Evolutionary conservation across 2,113 vertebrate species (phyloP).

Genomic region (Petrocephalus microphthalmus): DNA sequence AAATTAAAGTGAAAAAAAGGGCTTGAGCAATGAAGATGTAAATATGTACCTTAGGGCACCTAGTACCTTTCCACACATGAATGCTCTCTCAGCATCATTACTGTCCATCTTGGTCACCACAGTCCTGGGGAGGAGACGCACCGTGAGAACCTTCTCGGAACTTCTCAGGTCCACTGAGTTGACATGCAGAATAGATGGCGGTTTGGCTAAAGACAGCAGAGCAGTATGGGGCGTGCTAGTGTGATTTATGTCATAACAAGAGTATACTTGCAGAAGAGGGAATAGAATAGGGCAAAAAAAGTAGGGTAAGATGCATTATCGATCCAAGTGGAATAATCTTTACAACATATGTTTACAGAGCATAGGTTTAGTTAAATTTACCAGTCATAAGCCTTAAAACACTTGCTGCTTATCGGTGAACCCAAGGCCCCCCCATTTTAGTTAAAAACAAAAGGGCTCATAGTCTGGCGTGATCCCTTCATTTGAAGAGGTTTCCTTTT

Average conservation of each 20-base stretch:
- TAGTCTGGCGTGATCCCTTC: background rate
- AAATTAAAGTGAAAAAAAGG: background rate
- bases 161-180: background rate
- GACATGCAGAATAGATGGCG: background rate
- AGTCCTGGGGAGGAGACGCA: background rate
- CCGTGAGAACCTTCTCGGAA: background rate
- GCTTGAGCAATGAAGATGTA: background rate
- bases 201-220: background rate
- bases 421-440: background rate
- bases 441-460: background rate
- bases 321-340: background rate
- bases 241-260: background rate
- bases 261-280: background rate
- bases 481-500: background rate
- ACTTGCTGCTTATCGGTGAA: background rate
- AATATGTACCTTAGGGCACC: background rate
- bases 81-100: background rate
- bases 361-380: background rate
- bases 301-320: background rate
- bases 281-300: background rate
- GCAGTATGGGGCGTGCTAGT: background rate
- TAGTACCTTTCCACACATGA: background rate
- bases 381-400: background rate
- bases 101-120: background rate
- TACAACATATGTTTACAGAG: background rate